Base-by-base conservation (phyloP, 2,888 invertebrate genomes). In the Dorcus parallelipipedus region DNA sequence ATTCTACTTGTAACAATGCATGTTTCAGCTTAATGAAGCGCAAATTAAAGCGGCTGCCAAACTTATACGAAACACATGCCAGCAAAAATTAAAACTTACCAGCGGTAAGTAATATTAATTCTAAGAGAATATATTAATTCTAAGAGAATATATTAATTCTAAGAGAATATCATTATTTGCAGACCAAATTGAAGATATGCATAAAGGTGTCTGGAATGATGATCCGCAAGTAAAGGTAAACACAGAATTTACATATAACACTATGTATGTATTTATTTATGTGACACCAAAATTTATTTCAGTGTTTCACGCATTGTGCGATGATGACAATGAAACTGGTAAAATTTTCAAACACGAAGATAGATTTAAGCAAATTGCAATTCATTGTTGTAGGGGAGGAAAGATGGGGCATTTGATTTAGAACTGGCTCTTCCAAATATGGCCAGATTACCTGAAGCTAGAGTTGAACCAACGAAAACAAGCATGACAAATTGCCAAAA, bases 31-130 rank as follows among this genome's bases (percentile, higher is more conserved):
- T 60, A 64, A 63, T 26, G 71, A 72, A 62, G 85, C 86, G 56
- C 88, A 88, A 74, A 78, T 88, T 69, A 81, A 72, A 68, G 80
- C 83, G 9, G 82, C 86, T 0, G 83, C 81, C 1, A 84, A 82
- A 70, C 78, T 84, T 69, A 80, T 87, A 78, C 79, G 86, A 47
- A 86, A 85, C 68, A 77, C 83, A 0, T 88, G 88, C 63, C 78
- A 83, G 59, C 83, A 85, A 2, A 88, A 87, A 76, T 82, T 80
- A 57, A 82, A 83, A 64, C 79, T 77, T 6, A 77, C 80, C 43
- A 79, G 81, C 62, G 84, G 86, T 85, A 73, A 77, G 67, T 65
- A 51, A 5, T 33, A 33, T 33, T 33, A 33, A 33, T 33, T 43
- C 43, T 60, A 45, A 50, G 52, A 43, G 47, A 23, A 58, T 40